These are phyloP conservation scores for Plestiodon gilberti DNA, from an alignment of 2,113 vertebrate genomes.

Conservation along the genomic window DNA sequence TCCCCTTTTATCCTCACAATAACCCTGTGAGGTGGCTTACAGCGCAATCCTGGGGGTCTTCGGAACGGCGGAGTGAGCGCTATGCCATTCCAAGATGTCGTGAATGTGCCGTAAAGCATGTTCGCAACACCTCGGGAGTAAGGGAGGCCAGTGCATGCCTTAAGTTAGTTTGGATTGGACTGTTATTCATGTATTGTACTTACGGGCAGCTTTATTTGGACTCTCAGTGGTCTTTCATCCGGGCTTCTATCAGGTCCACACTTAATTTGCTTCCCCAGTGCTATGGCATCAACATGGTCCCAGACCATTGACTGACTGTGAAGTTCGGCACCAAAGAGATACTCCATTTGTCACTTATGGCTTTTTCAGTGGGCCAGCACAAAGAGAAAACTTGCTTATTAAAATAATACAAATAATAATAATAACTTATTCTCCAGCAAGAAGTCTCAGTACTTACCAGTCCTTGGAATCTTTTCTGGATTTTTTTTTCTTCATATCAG, in stretches of 20 bases:
- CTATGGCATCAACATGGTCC: background rate
- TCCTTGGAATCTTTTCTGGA: slow-evolving; percentile 29
- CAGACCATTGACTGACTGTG: slow-evolving; percentile 27
- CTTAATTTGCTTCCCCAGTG: background rate
- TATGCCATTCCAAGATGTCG: too few species aligned
- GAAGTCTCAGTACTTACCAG: slow-evolving; percentile 58
- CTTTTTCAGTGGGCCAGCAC: slow-evolving; percentile 55
- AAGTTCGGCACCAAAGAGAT: slow-evolving; percentile 54
- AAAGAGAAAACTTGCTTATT: slow-evolving; percentile 63
- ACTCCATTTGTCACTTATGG: slow-evolving; percentile 73
- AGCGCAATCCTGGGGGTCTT: too few species aligned
- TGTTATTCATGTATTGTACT: too few species aligned
- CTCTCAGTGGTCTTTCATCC: background rate
- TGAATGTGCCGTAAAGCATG: too few species aligned
- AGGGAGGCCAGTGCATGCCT: too few species aligned
- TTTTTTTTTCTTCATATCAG: slow-evolving; percentile 34
- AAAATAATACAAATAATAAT: slow-evolving; percentile 79
- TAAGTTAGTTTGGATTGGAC: too few species aligned
- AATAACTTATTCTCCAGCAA: slow-evolving; percentile 65
- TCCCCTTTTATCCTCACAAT: too few species aligned
- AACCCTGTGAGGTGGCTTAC: too few species aligned
- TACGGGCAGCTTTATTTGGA: background rate
- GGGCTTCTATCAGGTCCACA: background rate
- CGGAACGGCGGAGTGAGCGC: too few species aligned
- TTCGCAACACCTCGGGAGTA: too few species aligned